Conservation (phyloP, 2,797 vertebrate species). For the Silurus aristotelis region DNA sequence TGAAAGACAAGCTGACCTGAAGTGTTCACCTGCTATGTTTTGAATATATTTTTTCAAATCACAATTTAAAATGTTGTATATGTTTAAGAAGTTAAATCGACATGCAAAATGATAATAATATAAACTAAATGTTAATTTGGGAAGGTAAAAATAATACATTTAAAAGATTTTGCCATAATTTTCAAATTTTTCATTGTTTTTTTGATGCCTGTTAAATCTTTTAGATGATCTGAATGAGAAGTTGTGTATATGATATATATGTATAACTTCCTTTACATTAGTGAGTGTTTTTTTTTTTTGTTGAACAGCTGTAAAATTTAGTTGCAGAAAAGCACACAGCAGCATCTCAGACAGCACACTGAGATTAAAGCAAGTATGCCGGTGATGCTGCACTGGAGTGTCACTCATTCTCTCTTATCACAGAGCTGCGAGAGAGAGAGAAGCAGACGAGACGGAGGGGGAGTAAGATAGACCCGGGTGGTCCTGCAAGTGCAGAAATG, state of each 20-base stretch:
- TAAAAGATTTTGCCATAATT: background rate
- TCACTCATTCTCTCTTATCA: conserved; percentile 66
- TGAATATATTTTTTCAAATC: too few species aligned
- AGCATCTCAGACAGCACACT: conserved; percentile 62
- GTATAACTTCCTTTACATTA: conserved; percentile 1
- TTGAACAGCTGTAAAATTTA: conserved; percentile 55
- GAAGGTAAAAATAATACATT: background rate
- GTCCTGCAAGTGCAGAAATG: conserved; percentile 41
- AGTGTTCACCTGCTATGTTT: background rate
- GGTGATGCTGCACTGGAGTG: conserved; percentile 61
- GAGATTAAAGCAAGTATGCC: conserved; percentile 69
- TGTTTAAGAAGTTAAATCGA: too few species aligned
- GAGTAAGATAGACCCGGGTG: conserved; percentile 43
- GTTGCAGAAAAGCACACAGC: conserved; percentile 59
- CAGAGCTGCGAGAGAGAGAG: conserved; percentile 58
- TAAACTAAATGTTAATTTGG: background rate
- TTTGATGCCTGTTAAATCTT: background rate
- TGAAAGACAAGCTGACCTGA: background rate
- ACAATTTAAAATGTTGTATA: too few species aligned
- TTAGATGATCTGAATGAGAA: background rate
- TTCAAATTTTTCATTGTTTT: background rate
- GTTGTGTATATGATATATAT: conserved; percentile 1
- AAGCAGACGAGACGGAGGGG: conserved; percentile 47
- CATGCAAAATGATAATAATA: too few species aligned
- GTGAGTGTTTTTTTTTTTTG: background rate